Base-by-base conservation (phyloP, 2,888 invertebrate species). In the Apamea crenata region DNA sequence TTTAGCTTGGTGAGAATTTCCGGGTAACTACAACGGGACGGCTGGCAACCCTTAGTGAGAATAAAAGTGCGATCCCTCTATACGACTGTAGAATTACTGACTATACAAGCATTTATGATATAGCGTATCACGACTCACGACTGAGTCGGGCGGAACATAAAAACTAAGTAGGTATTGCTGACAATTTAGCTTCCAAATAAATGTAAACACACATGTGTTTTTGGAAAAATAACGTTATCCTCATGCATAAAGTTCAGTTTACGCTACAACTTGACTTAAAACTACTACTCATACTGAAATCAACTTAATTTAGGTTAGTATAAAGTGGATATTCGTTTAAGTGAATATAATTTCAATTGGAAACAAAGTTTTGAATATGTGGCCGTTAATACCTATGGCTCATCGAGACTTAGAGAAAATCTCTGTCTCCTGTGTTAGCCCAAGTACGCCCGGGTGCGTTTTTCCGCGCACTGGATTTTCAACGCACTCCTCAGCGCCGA, bases 51-150 rank as follows among this genome's bases (percentile, higher is more conserved):
- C 56, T 80, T 16, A 40, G 29, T 18, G 29, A 14, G 12, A 80
- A 82, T 82, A 74, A 82, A 75, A 83, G 12, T 21, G 61, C 25
- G 32, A 77, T 83, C 68, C 44, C 53, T 47, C 44, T 53, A 71
- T 81, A 71, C 44, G 29, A 71, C 44, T 61, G 68, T 76, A 36
- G 59, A 29, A 53, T 70, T 36, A 78, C 56, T 40, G 25, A 65
- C 78, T 66, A 53, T n/a, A 84, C 32, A 53, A 59, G 2, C 66
- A 61, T 78, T 71, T 81, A 81, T 67, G 77, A 65, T 47, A 36
- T 25, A 63, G 61, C 16, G 53, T 53, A 63, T 79, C 32, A 59
- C 59, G 59, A 78, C 36, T 47, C 65, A 44, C 32, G n/a, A 36
- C 40, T n/a, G 21, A 2, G 14, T 50, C 65, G 36, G 21, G 50